Percentiles rank a stretch among this genome's conserved stretches.
These are phyloP conservation scores for Mylabris phalerata DNA, from an alignment of 1,140 invertebrate species.

Conservation along the genomic window DNA sequence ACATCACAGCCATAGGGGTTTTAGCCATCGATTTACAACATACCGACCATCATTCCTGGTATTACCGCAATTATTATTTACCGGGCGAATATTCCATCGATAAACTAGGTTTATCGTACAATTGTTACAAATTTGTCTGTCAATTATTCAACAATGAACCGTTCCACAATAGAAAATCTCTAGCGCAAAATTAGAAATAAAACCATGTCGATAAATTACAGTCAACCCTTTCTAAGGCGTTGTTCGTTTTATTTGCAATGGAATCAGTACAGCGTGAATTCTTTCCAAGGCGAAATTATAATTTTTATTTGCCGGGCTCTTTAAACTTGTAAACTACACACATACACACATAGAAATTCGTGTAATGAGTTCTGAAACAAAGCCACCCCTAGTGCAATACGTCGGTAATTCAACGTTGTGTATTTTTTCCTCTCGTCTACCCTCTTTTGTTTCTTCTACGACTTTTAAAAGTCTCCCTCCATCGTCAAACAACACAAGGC, in stretches of 20 bases:
- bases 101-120: too few species aligned
- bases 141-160: too few species aligned
- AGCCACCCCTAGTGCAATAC: conserved; percentile 16
- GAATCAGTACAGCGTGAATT: conserved; percentile 23
- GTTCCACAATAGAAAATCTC: not conserved
- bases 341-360: not conserved
- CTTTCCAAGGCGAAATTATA: conserved; percentile 22
- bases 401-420: conserved; percentile 18
- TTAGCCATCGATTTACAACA: conserved; percentile 15
- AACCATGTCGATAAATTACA: not conserved
- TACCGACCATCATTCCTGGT: conserved; percentile 9
- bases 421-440: not conserved
- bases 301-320: conserved; percentile 26
- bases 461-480: not conserved
- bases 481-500: not conserved
- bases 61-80: conserved; percentile 19
- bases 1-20: conserved; percentile 2
- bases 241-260: conserved; percentile 17
- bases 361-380: conserved; percentile 28
- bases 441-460: not conserved
- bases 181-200: not conserved
- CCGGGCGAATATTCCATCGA: not conserved
- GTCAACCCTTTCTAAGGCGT: not conserved
- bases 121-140: too few species aligned
- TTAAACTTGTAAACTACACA: conserved; percentile 23